phyloP scores from a whole-genome alignment of 1,140 invertebrate species.

The Mamestra configurata region DNA sequence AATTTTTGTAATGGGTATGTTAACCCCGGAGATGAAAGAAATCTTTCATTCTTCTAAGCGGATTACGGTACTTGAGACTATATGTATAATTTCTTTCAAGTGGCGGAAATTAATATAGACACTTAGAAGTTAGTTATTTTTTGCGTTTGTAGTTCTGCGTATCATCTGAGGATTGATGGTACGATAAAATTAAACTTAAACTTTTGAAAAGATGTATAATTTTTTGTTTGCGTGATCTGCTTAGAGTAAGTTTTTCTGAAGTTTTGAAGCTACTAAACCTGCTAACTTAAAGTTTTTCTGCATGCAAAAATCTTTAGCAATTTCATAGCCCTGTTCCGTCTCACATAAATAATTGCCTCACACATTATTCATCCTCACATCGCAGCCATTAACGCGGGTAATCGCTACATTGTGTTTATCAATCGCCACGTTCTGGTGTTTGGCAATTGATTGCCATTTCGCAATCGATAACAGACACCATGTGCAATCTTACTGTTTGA shows the following conservation, averaged over 20 bases:
- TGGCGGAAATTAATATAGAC: conserved; percentile 36
- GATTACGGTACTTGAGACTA: conserved; percentile 50
- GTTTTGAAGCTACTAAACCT: too few relatives aligned
- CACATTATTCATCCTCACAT: conserved; percentile 4
- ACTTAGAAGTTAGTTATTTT: conserved; percentile 25
- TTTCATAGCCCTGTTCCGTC: not conserved
- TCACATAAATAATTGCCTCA: conserved; percentile 1
- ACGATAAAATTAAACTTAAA: not conserved
- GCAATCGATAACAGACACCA: conserved; percentile 55
- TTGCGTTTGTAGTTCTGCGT: conserved; percentile 2
- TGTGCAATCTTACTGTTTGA: conserved; percentile 37
- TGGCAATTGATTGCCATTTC: conserved; percentile 51
- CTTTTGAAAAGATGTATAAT: too few relatives aligned
- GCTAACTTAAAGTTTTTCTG: too few relatives aligned
- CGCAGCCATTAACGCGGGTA: not conserved
- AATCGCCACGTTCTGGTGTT: conserved; percentile 29
- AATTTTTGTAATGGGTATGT: conserved; percentile 65
- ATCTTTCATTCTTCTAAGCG: conserved; percentile 33
- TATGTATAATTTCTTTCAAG: conserved; percentile 27
- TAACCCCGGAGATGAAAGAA: conserved; percentile 58
- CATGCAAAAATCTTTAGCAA: too few relatives aligned
- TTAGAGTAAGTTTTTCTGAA: too few relatives aligned
- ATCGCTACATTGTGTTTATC: conserved; percentile 38
- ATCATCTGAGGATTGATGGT: not conserved
- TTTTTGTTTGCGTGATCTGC: too few relatives aligned